These are phyloP conservation scores for cattle (Bos taurus) DNA, from an alignment of 2,113 vertebrate genomes.

Conservation along the genomic window ARS-UCD2.0 NC_037356.1:14891501-14892000, in stretches of 20 bases:
- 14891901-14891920: neutral
- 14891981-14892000: neutral
- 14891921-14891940: neutral
- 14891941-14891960: neutral
- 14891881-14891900: neutral
- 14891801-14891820: neutral
- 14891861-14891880: neutral
- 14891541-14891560: neutral
- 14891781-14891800: neutral
- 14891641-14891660: neutral
- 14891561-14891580: neutral
- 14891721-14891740: neutral
- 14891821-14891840: neutral
- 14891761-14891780: neutral
- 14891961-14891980: accelerated
- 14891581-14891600: neutral
- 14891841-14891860: neutral
- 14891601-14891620: neutral
- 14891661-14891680: neutral
- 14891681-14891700: neutral
- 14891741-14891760: neutral
- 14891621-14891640: neutral
- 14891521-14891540: neutral
- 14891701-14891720: neutral
- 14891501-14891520: neutral